Base-by-base conservation (phyloP, 2,113 vertebrate species). In the Forbesichthys agassizii region DNA sequence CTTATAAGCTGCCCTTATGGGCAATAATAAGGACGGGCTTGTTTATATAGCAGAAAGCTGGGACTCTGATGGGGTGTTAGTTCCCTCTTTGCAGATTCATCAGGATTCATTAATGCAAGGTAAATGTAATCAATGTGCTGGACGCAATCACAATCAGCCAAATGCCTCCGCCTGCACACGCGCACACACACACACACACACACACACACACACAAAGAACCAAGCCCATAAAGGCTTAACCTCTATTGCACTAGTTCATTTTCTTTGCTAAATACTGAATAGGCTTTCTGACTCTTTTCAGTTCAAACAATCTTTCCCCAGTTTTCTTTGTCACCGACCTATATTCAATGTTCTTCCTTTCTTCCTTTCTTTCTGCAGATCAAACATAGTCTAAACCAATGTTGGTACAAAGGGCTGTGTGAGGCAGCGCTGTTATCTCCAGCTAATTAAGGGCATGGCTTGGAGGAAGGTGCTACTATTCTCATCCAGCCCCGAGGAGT, bases 381-480 rank as follows among this genome's bases (percentile, higher is more conserved):
- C 53, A 69, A 74, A 61, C 66, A 78, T 79, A 77, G 75, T 78
- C 64, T 64, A 68, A 69, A 65, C 67, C 62, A 68, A 83, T 80
- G 77, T 71, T 69, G 74, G 61, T 74, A 74, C 52, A 73, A 81
- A 81, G 86, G 64, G 74, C 81, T 77, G 71, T 74, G 73, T 81
- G 72, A 83, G 69, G 77, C 79, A 53, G 67, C 11, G 54, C 77
- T 69, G 64, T 79, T 85, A 86, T 86, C 81, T 89, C 70, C 69
- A 14, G 77, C 83, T 88, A 90, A 90, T 90, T 90, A 87, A 87
- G 89, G 86, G 84, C 87, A 87, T 78, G 48, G 75, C 86, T 82
- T 61, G 73, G 73, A 87, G 82, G 79, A 87, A 84, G 75, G 82
- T 78, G 80, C 79, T 79, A 78, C 83, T 85, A 87, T 85, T 87